Conservation (phyloP, 2,888 invertebrate species). For the Ashinkailepas kermadecensis region DNA sequence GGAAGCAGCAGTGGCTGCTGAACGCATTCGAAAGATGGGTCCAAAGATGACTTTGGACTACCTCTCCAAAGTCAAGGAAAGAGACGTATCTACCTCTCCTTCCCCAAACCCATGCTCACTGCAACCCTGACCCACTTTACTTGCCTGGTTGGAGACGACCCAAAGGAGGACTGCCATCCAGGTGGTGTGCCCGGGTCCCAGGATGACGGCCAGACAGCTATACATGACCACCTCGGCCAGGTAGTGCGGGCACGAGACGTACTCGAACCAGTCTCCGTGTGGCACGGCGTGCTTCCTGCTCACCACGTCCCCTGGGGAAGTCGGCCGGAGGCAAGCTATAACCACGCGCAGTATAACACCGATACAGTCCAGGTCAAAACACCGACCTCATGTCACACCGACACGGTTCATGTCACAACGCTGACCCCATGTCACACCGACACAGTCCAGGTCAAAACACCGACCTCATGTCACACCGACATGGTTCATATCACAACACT, state of each 20-base stretch:
- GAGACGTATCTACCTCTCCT: too few species aligned
- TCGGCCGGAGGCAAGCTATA: background rate
- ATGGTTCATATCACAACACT: too few species aligned
- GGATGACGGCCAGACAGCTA: conserved; percentile 20
- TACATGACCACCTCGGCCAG: conserved; percentile 28
- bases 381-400: too few species aligned
- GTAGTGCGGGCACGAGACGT: conserved; percentile 30
- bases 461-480: background rate
- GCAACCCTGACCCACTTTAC: background rate
- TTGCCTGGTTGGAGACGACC: conserved; percentile 29
- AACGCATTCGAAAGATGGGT: too few species aligned
- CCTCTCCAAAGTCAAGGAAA: too few species aligned
- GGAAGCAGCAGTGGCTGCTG: too few species aligned
- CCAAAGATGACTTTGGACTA: too few species aligned
- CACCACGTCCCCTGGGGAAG: background rate
- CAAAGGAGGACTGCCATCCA: conserved; percentile 24
- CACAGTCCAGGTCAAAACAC: background rate
- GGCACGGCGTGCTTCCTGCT: conserved; percentile 24
- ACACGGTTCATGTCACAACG: too few species aligned
- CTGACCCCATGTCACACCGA: too few species aligned
- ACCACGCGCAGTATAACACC: too few species aligned
- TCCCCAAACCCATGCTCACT: too few species aligned
- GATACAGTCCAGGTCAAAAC: too few species aligned
- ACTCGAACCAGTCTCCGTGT: conserved; percentile 23
- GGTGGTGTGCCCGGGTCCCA: conserved; percentile 25